Conservation (phyloP, 2,113 vertebrate genomes). For the Hiodon tergisus region DNA sequence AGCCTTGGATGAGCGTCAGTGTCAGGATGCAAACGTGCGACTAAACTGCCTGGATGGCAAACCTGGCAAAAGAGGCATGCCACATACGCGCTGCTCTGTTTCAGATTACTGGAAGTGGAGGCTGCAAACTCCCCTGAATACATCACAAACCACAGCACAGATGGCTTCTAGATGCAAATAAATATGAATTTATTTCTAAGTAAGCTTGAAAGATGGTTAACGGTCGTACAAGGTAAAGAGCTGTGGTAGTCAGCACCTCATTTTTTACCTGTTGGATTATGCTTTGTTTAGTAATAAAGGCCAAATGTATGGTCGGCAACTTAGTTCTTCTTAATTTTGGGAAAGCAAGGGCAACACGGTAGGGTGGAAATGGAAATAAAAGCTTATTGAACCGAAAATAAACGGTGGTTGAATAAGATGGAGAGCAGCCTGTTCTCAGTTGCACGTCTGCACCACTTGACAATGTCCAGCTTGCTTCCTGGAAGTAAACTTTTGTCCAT, state of each 20-base stretch:
- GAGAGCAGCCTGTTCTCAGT: not conserved
- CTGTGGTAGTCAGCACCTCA: not conserved
- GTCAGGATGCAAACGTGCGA: not conserved
- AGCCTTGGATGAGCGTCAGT: not conserved
- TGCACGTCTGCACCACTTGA: not conserved
- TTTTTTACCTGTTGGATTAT: not conserved
- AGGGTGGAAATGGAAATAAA: no score
- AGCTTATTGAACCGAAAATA: no score
- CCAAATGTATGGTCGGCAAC: no score
- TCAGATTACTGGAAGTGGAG: slow-evolving; percentile 23
- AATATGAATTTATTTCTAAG: not conserved
- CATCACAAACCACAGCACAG: slow-evolving; percentile 14
- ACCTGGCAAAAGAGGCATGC: not conserved
- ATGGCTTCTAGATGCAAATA: slow-evolving; percentile 34
- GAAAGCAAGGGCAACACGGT: no score
- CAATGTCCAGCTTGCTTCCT: slow-evolving; percentile 2
- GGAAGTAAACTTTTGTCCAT: slow-evolving; percentile 25
- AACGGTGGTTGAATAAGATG: no score
- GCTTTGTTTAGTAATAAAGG: no score
- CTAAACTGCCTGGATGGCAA: not conserved
- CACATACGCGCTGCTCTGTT: slow-evolving; percentile 15
- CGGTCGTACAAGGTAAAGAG: not conserved
- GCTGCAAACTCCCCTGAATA: slow-evolving; percentile 12
- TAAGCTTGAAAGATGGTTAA: not conserved
- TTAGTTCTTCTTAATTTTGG: no score